phyloP scores from a whole-genome alignment of 1,140 invertebrate species.

The Pachyrhynchus sulphureomaculatus region DNA sequence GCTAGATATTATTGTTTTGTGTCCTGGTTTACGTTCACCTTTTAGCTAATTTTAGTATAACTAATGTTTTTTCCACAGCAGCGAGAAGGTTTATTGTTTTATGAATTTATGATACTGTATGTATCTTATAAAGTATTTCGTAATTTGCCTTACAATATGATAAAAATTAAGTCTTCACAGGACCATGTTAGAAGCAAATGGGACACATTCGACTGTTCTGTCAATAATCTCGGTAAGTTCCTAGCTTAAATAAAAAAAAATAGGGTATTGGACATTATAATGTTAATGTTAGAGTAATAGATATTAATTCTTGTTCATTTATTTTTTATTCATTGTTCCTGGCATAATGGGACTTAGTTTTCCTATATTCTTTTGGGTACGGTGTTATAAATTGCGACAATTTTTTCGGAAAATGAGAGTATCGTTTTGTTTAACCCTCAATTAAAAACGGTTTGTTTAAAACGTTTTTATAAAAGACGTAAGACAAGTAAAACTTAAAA shows the following conservation, averaged over 20 bases:
- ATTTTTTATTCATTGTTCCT: too few species aligned
- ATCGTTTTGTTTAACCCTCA: too few species aligned
- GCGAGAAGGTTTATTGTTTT: neutral
- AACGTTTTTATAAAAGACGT: too few species aligned
- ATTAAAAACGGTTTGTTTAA: too few species aligned
- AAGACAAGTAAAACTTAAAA: too few species aligned
- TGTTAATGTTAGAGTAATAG: too few species aligned
- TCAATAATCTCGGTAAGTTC: slow-evolving; percentile 64
- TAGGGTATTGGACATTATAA: neutral
- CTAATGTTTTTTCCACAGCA: neutral
- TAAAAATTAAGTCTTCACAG: slow-evolving; percentile 47
- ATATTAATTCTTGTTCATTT: too few species aligned
- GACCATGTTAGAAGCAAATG: slow-evolving; percentile 61
- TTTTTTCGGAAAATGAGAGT: too few species aligned
- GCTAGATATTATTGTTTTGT: too few species aligned
- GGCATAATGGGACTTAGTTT: too few species aligned
- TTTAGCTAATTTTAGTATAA: neutral
- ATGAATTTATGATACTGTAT: slow-evolving; percentile 33
- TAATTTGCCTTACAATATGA: slow-evolving; percentile 10
- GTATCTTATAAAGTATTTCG: neutral
- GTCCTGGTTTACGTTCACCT: neutral
- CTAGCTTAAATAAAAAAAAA: neutral
- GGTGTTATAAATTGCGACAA: too few species aligned
- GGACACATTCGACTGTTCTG: slow-evolving; percentile 64
- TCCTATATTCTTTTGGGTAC: too few species aligned